Evolutionary conservation across 2,888 invertebrate genomes (phyloP), one percentile per base, ranked within the genome.

Genomic region (Heteromurus nitidus): DNA sequence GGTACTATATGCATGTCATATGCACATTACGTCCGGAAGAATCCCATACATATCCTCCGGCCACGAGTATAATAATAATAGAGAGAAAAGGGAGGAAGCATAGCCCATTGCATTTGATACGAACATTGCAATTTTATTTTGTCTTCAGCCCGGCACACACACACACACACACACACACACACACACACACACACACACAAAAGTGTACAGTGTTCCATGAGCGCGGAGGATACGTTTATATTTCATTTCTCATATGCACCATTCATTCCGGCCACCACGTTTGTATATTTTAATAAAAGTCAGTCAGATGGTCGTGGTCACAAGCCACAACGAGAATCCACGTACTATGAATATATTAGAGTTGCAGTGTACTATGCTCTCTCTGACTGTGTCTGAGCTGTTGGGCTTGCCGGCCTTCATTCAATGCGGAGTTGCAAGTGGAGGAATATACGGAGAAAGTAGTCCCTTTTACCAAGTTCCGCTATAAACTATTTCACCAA

Each of bases 271-370:
- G 13, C 13, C 13, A 9, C 36, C n/a, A 7, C 26, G 26, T 47
- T 50, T 50, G n/a, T 69, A 36, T 36, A 55, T 68, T 68, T 68
- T 53, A n/a, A 68, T 68, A 69, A 69, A 55, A 55, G 69, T 69
- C 69, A 69, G 55, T 69, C 22, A 55, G 36, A 69, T 36, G 69
- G 55, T 55, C 55, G 55, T 44, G 55, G 70, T 70, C 26, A 44
- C 18, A 60, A 70, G 28, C 58, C 60, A 60, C 70, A 69, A 18
- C 24, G 16, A 65, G 31, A 18, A 26, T 44, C 26, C 44, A 36
- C 42, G 30, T 20, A 67, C 11, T n/a, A 53, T 55, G 69, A 55
- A 69, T 68, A 50, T 31, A 62, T 62, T 31, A 62, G 9, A 62
- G 26, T 53, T 42, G 44, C 24, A 70, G 26, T 50, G 50, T n/a